phyloP scores from a whole-genome alignment of 2,113 vertebrate species.

The Romanogobio albipinnatus region DNA sequence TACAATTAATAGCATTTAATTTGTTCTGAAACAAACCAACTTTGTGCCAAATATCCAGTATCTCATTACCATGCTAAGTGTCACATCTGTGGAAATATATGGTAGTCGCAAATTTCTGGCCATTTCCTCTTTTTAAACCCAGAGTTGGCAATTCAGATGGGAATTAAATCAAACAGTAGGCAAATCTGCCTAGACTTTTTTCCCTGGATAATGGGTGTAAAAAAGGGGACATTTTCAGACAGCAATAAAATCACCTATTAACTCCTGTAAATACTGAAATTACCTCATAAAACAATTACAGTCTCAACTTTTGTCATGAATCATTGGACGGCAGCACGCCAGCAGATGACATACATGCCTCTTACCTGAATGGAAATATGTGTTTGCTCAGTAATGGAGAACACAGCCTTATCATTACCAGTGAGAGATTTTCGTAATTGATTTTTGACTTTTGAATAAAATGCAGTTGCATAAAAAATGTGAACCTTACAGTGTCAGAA shows the following conservation, averaged over 20 bases:
- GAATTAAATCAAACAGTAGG: not conserved
- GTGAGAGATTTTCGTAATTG: not conserved
- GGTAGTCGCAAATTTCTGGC: not conserved
- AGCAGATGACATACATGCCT: not conserved
- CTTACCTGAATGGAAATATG: slow-evolving; percentile 23
- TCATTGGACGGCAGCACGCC: not conserved
- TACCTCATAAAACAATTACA: not conserved
- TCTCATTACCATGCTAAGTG: not conserved
- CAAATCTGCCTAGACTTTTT: not conserved
- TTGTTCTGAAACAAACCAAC: not conserved
- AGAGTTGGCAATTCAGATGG: not conserved
- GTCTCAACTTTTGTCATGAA: slow-evolving; percentile 5
- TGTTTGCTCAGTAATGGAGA: slow-evolving; percentile 26
- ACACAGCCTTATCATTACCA: not conserved
- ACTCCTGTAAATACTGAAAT: not conserved
- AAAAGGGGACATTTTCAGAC: not conserved
- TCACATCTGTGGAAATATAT: not conserved
- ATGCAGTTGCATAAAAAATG: not conserved
- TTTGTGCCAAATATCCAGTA: not conserved
- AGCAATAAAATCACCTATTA: slow-evolving; percentile 12
- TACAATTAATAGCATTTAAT: not conserved
- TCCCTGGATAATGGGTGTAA: not conserved
- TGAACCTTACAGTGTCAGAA: not conserved
- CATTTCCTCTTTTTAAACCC: not conserved
- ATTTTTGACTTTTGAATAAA: slow-evolving; percentile 12